Evolutionary conservation across 2,797 vertebrate species (phyloP), one percentile per base, ranked within the genome.

Genomic region (Chaetophractus vellerosus): DNA sequence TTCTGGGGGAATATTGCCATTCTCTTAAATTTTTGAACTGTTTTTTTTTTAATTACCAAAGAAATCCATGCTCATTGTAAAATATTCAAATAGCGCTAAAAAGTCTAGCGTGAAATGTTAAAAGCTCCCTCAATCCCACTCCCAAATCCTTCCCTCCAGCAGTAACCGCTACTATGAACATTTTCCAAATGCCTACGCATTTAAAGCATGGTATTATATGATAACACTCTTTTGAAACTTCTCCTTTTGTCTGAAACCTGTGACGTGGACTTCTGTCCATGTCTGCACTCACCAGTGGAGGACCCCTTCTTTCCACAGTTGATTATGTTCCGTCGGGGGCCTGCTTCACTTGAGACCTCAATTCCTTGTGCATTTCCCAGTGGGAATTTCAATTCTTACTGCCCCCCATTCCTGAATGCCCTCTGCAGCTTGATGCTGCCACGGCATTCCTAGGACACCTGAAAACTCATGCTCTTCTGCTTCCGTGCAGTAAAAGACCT

Each of bases 21-120:
- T 87, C 87, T 84, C 68, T 94, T 94, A 36, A 79, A 89, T 45
- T 86, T 93, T 86, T 75, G 55, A 88, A 38, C 1, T 23, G 3
- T 57, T 76, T 57, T 63, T 57, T 63, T 86, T 88, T 76, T 45
- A 9, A 76, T 83, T 89, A 26, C n/a, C 18, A 10, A 36, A 86
- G 33, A 12, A 88, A 59, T 55, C n/a, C 23, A 31, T 36, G 33
- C 48, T 85, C 28, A 23, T 31, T 71, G 19, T 89, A 91, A 96
- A 93, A 71, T 85, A 45, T 75, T 57, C 21, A 59, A 75, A 80
- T 48, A 18, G 5, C 50, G 68, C 4, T 21, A 84, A 81, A 79
- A 75, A 2, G 28, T 85, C 10, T 85, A 48, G 83, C 82, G 59
- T 9, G 19, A 90, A 66, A 74, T 6, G 16, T 82, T 92, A 61